Evolutionary conservation across 2,888 invertebrate genomes (phyloP), one percentile per base, ranked within the genome.

Genomic region (Trachelus tabidus): DNA sequence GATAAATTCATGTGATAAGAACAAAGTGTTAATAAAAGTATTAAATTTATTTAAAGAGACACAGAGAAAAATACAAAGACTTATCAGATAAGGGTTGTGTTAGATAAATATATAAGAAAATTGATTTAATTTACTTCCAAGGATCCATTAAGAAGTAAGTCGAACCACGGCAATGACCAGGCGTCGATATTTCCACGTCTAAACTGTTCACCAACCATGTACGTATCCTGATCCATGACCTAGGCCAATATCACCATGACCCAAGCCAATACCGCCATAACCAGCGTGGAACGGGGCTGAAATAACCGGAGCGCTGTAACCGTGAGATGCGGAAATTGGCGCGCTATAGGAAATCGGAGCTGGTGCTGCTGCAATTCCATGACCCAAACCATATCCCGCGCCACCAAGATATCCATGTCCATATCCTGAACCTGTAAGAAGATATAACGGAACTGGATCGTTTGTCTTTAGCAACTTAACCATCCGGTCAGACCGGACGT

Each of bases 241-340:
- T 11, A 77, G 33, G 31, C 75, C 76, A n/a, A 80, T 30, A 37
- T 73, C 3, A 71, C 68, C 12, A 73, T 40, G 68, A 77, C 79
- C 68, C 69, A 73, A 75, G 78, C 79, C 81, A 68, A 82, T 56
- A 34, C 80, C 76, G 11, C 74, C 11, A 73, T 69, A 74, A 23
- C 74, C 79, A 34, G 71, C 78, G n/a, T 75, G 75, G n/a, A 78
- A 31, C 33, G 77, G 76, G 4, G 83, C 75, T 35, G 81, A 81
- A 77, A 68, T 81, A 77, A 83, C 23, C 11, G 85, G 86, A 3
- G 84, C 81, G 40, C 76, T 79, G 71, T 86, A 85, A 12, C 83
- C 86, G 75, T 84, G 86, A 35, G 86, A 83, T 33, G 83, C 81
- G 4, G 81, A 12, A 34, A 80, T 73, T 37, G 82, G 81, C 73